phyloP scores from a whole-genome alignment of 2,113 vertebrate genomes.

The Nerophis ophidion region DNA sequence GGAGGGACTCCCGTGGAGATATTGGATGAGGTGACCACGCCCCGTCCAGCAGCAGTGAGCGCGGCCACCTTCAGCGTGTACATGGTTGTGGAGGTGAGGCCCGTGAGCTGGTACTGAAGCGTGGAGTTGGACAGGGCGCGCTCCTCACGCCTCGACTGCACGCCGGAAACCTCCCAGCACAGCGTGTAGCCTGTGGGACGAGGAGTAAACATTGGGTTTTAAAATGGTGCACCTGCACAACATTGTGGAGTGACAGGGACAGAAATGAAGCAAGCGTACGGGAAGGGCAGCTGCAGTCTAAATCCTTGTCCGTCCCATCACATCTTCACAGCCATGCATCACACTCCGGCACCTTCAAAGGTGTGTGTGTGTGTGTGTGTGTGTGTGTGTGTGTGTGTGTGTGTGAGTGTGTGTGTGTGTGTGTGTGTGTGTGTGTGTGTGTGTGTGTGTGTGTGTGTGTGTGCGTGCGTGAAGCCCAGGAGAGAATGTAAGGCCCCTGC shows the following conservation, averaged over 20 bases:
- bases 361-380: constrained; percentile 22
- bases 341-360: constrained; percentile 45
- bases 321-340: constrained; percentile 60
- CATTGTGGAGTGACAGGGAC: constrained; percentile 4
- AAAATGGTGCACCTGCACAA: constrained; percentile 18
- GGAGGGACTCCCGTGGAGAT: constrained; percentile 95
- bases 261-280: constrained; percentile 2
- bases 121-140: constrained; percentile 77
- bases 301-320: constrained; percentile 47
- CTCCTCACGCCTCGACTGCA: constrained; percentile 73
- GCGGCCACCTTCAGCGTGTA: constrained; percentile 89
- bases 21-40: constrained; percentile 78
- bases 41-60: constrained; percentile 74
- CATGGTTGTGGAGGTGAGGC: constrained; percentile 83
- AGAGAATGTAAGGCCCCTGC: constrained; percentile 44
- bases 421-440: too few species aligned
- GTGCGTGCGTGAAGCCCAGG: constrained; percentile 38
- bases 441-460: too few species aligned
- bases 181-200: constrained; percentile 77
- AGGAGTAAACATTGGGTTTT: constrained; percentile 26
- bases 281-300: constrained; percentile 34
- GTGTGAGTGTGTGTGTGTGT: too few species aligned
- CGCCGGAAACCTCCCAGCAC: constrained; percentile 85
- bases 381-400: too few species aligned
- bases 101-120: constrained; percentile 81